Conservation (phyloP, 2,113 vertebrate genomes). For the Lagopus muta region DNA sequence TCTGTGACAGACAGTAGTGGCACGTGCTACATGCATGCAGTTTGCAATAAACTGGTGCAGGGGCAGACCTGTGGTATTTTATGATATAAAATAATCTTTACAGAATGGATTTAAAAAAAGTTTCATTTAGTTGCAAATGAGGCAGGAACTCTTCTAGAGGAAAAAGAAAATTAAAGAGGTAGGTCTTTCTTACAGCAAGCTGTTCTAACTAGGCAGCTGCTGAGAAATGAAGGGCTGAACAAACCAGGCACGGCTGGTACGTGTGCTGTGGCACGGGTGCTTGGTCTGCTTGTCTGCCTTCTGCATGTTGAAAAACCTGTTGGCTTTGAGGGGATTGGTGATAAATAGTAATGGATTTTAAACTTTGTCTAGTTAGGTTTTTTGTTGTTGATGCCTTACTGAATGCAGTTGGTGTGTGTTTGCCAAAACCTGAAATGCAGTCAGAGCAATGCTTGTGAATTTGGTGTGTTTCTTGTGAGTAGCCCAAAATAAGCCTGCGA, state of each 20-base stretch:
- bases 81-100: not conserved
- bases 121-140: not conserved
- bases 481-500: not conserved
- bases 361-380: not conserved
- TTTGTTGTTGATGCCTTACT: not conserved
- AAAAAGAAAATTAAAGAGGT: not conserved
- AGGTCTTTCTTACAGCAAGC: not conserved
- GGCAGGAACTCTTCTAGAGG: not conserved
- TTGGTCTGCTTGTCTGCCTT: not conserved
- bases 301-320: not conserved
- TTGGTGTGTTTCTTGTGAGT: not conserved
- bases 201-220: not conserved
- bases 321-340: not conserved
- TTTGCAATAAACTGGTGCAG: not conserved
- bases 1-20: not conserved
- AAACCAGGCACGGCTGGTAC: not conserved
- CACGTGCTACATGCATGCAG: not conserved
- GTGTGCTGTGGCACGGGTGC: not conserved
- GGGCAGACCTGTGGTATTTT: not conserved
- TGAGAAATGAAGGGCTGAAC: not conserved
- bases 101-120: not conserved
- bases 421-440: not conserved
- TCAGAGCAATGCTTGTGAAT: not conserved
- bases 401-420: not conserved
- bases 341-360: not conserved